Evolutionary conservation across 2,113 vertebrate species (phyloP), one percentile per base, ranked within the genome.

Genomic region (Pao palembangensis): DNA sequence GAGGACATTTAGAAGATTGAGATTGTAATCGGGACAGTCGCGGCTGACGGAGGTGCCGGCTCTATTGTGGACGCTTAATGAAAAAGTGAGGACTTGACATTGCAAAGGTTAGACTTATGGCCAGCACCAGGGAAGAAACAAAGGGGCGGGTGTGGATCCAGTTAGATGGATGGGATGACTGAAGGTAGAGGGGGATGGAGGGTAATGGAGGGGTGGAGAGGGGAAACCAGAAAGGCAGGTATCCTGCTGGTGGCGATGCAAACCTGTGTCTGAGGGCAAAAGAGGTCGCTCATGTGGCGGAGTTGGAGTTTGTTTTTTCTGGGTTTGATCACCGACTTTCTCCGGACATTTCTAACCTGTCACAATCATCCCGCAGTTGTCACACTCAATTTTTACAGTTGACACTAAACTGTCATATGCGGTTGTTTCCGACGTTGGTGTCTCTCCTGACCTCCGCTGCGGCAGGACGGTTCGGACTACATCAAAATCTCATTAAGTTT

Each of bases 211-310:
- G 44, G 17, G 79, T 65, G 50, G 63, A 75, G 55, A 56, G 65
- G 69, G 64, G 65, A 51, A 18, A 34, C n/a, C 42, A 16, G 57
- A 31, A 41, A 44, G 50, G 54, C 56, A 28, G 34, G n/a, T 12
- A 44, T 18, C 55, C 25, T 51, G 55, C 56, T 64, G 58, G 63
- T 47, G 67, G 61, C 43, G 46, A 61, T 62, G 60, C 61, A 73
- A 77, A 82, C 61, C 56, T 73, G 65, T 53, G 72, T 75, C 82
- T 69, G 61, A 68, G 65, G 21, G 6, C 47, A 64, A 80, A 83
- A 70, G 80, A 88, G 86, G 86, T 88, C 77, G 79, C 61, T 79
- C 55, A 47, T 80, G 73, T 84, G 72, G 81, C 68, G 71, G 51
- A 48, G 78, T 71, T 67, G 63, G 48, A 64, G 51, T 42, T 11